These are phyloP conservation scores for Zosterops borbonicus DNA, from an alignment of 2,113 vertebrate genomes.

Conservation along the genomic window DNA sequence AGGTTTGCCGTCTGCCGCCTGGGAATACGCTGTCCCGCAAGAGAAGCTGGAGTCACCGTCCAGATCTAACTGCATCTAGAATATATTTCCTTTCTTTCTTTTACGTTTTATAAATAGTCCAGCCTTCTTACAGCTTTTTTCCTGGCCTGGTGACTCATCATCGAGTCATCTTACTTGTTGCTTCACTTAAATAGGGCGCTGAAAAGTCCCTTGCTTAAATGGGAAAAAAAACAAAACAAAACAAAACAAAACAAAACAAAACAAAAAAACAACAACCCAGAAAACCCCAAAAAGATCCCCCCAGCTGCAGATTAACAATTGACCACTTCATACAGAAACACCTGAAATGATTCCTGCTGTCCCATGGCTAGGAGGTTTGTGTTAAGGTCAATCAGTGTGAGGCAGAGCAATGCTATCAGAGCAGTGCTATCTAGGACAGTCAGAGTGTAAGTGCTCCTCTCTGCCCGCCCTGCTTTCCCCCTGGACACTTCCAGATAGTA, in stretches of 20 bases:
- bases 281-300: not conserved
- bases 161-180: not conserved
- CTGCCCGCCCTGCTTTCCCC: not conserved
- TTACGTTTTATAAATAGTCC: slow-evolving; percentile 48
- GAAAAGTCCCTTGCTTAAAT: not conserved
- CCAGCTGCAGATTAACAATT: not conserved
- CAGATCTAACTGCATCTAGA: slow-evolving; percentile 7
- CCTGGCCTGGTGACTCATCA: slow-evolving; percentile 48
- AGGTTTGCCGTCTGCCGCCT: not conserved
- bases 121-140: slow-evolving; percentile 38
- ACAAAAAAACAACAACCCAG: no score
- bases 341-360: not conserved
- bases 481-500: not conserved
- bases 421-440: not conserved
- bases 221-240: no score
- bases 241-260: no score
- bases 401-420: not conserved
- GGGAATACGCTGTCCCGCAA: not conserved
- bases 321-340: not conserved
- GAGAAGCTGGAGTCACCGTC: not conserved
- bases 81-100: slow-evolving; percentile 59
- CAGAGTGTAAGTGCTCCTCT: not conserved
- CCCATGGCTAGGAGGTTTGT: not conserved
- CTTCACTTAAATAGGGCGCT: not conserved
- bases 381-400: rapidly evolving